Base-by-base conservation (phyloP, 2,888 invertebrate species). In the Leistus spinibarbis region DNA sequence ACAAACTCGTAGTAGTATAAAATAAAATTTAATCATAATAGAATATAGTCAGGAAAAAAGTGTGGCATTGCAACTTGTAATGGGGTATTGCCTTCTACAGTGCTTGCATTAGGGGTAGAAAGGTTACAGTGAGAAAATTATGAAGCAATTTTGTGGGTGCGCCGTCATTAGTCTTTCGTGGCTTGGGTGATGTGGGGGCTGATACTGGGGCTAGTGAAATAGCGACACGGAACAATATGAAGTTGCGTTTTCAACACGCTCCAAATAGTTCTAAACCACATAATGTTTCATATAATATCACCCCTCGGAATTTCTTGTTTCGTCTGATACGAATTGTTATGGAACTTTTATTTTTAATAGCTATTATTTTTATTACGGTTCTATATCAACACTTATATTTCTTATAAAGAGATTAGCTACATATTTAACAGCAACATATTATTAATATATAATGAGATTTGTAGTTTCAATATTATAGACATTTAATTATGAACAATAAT, bases 131-230 rank as follows among this genome's bases (percentile, higher is more conserved):
- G 82, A 82, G 84, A 84, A 85, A 85, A 85, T 85, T 85, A 85
- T 85, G 85, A 85, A 85, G 84, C 84, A 85, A 85, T 85, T 84
- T 84, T 83, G 85, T 81, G 84, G 84, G 83, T 81, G 83, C 83
- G 81, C 80, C 80, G 82, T 84, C 83, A 84, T 84, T 84, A 84
- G 84, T 84, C 83, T 84, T 83, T 81, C 81, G 79, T 77, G 67
- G 76, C 77, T 77, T 71, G 77, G 69, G 74, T 76, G 66, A 56
- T 53, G 72, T 40, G 7, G 40, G 40, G 40, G 40, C 1, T 40
- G 40, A 13, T 7, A 13, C 1, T 40, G 40, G 40, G 40, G 40
- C 40, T 5, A 40, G 40, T 40, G 40, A 40, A 40, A 40, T 13
- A 40, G 40, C 40, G 7, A 40, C 40, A 40, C 40, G 40, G 40